Evolutionary conservation across 1,140 invertebrate species (phyloP).

Genomic region (silkworm (Bombyx mori)): ASM3026992v2 NC_085108.1:6807001-6807500

Average conservation of each 20-base stretch:
- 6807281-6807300: conserved; percentile 74
- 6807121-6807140: conserved; percentile 36
- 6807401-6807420: conserved; percentile 72
- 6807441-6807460: conserved; percentile 51
- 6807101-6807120: conserved; percentile 31
- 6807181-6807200: conserved; percentile 66
- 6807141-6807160: conserved; percentile 49
- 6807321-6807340: conserved; percentile 24
- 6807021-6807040: conserved; percentile 48
- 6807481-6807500: conserved; percentile 58
- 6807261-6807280: conserved; percentile 73
- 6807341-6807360: conserved; percentile 34
- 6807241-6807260: conserved; percentile 58
- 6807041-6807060: conserved; percentile 35
- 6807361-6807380: conserved; percentile 75
- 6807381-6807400: conserved; percentile 78
- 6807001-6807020: conserved; percentile 53
- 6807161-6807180: conserved; percentile 60
- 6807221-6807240: conserved; percentile 56
- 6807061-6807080: conserved; percentile 31
- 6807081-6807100: conserved; percentile 43
- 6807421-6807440: conserved; percentile 55
- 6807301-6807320: conserved; percentile 70
- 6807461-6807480: conserved; percentile 37
- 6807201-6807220: conserved; percentile 67